Percentiles rank a stretch among this genome's conserved stretches.
These are phyloP conservation scores for Stenodema calcarata DNA, from an alignment of 2,888 invertebrate species.

Conservation along the genomic window DNA sequence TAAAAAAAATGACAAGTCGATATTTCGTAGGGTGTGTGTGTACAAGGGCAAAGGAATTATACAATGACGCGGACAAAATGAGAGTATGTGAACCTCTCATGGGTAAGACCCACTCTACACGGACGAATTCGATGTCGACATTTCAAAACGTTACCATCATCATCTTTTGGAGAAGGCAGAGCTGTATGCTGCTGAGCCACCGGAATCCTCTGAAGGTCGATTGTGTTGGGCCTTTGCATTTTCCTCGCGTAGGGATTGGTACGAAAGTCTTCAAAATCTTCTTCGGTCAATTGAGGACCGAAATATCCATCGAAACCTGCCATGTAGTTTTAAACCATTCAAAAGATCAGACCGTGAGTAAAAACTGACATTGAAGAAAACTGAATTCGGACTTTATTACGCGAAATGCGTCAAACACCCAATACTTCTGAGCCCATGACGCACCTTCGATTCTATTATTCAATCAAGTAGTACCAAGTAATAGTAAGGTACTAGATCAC, in stretches of 20 bases:
- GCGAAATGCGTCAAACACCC: not conserved
- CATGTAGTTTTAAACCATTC: slow-evolving; percentile 39
- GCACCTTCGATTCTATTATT: no score
- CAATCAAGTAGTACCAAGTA: no score
- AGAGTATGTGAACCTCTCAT: no score
- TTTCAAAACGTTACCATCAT: slow-evolving; percentile 42
- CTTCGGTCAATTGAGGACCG: slow-evolving; percentile 51
- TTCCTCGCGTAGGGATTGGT: slow-evolving; percentile 2
- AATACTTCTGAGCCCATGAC: not conserved
- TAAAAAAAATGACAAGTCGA: no score
- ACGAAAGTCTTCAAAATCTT: slow-evolving; percentile 46
- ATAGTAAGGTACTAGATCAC: no score
- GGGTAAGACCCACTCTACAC: no score
- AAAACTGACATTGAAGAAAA: not conserved
- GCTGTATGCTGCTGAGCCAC: not conserved
- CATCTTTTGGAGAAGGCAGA: slow-evolving; percentile 40
- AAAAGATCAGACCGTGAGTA: not conserved
- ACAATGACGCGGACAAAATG: no score
- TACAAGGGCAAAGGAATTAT: no score
- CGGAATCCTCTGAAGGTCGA: slow-evolving; percentile 42
- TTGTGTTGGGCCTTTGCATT: slow-evolving; percentile 45
- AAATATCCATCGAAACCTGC: slow-evolving; percentile 57
- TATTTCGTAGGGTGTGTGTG: no score
- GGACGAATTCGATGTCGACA: no score
- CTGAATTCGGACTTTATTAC: not conserved